Base-by-base conservation (phyloP, 2,797 vertebrate species). In the Anomalospiza imberbis region DNA sequence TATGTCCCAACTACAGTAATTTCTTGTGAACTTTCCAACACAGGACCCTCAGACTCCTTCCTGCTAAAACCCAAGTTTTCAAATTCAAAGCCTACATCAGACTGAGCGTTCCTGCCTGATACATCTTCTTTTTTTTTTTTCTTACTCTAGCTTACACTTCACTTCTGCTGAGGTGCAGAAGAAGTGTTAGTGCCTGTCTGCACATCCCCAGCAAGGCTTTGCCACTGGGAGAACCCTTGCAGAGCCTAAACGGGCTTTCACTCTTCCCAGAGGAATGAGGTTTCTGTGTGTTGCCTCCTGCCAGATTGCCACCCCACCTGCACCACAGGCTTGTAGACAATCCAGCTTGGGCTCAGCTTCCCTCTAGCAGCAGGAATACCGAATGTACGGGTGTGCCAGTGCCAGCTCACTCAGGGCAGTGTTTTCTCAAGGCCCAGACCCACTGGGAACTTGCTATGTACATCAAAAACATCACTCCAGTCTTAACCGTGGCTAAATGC, bases 401-500 rank as follows among this genome's bases (percentile, higher is more conserved):
- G 81, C 74, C 86, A 93, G 95, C 87, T 96, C 70, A 42, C 91
- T 93, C 88, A 92, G 91, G 94, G 87, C 87, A 89, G 91, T 86
- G 92, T 88, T 93, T 89, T 73, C 71, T 88, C 66, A 70, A 95
- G 68, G 91, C 93, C 74, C 91, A 95, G 87, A 85, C 80, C 82
- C 18, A 48, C 96, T 94, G 89, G 94, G 96, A 95, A 96, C 87
- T 91, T 94, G 66, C 94, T 95, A 82, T 73, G 93, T 94, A 13
- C 75, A 92, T 94, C 89, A 62, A 90, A 94, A 94, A 62, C 13
- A 72, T 98, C 97, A 98, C 97, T 96, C 81, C 94, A 97, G 97
- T 99, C 98, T 99, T 99, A 98, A 97, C 85, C 34, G 42, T 79
- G 92, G 93, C 87, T 97, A 97, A 93, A 89, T 96, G 96, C 97